A percentile compares a stretch with the other conserved stretches of the same genome.
These are phyloP conservation scores for Brachionus calyciflorus DNA, from an alignment of 1,140 invertebrate species.

Conservation along the genomic window DNA sequence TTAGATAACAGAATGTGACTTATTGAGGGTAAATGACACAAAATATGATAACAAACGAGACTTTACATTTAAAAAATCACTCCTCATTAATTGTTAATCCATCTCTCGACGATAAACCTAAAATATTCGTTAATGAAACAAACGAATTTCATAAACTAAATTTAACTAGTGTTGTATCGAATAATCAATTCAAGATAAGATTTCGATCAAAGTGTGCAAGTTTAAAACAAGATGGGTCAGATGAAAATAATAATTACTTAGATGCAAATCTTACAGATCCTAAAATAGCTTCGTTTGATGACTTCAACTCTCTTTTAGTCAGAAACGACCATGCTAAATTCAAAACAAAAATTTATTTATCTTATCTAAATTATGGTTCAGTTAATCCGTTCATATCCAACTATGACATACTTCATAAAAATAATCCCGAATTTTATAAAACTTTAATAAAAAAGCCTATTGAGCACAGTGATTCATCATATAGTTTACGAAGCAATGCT, in stretches of 20 bases:
- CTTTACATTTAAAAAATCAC: no score
- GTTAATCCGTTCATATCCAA: conserved; percentile 17
- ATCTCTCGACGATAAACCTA: no score
- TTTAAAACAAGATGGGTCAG: background rate
- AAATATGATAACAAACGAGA: no score
- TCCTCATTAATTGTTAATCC: no score
- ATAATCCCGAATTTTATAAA: conserved; percentile 39
- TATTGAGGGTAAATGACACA: no score
- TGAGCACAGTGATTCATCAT: background rate
- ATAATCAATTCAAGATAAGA: background rate
- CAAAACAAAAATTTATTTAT: conserved; percentile 1
- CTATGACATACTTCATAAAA: conserved; percentile 19
- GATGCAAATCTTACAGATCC: background rate
- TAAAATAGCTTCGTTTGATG: background rate
- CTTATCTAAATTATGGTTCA: conserved; percentile 21
- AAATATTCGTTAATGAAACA: background rate
- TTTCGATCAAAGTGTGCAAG: background rate
- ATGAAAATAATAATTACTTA: background rate
- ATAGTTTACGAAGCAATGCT: background rate
- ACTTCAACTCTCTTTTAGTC: background rate
- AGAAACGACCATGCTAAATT: background rate
- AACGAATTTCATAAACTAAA: conserved; percentile 4
- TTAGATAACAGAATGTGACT: no score
- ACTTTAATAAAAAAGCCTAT: background rate
- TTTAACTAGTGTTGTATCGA: background rate